A percentile compares a stretch with the other conserved stretches of the same genome.
Evolutionary conservation across 2,888 invertebrate species (phyloP).

Genomic region (Metalampra italica): DNA sequence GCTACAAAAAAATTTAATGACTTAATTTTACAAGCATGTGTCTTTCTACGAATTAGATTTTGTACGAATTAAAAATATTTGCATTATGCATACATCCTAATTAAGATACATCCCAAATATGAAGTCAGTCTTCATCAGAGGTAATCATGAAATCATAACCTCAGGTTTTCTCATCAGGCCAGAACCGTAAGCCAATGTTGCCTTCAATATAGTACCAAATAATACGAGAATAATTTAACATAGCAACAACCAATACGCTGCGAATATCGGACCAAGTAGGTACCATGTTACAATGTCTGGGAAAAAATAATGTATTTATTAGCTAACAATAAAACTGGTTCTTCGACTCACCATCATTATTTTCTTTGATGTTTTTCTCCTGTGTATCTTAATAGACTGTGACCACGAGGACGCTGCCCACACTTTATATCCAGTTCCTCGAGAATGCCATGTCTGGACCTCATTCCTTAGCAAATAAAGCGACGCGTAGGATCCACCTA

Average conservation of each 20-base stretch:
- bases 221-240: too few species aligned
- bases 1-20: too few species aligned
- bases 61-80: too few species aligned
- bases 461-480: constrained; percentile 65
- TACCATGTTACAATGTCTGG: background rate
- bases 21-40: too few species aligned
- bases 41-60: too few species aligned
- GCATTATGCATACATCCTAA: too few species aligned
- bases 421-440: constrained; percentile 71
- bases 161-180: too few species aligned
- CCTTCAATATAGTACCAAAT: too few species aligned
- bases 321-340: background rate
- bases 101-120: too few species aligned
- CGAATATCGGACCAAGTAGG: background rate
- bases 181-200: too few species aligned
- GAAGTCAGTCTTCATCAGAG: too few species aligned
- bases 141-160: too few species aligned
- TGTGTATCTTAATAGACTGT: constrained; percentile 52
- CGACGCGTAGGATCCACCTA: constrained; percentile 45
- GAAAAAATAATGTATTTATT: background rate
- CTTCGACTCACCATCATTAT: constrained; percentile 54
- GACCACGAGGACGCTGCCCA: constrained; percentile 47
- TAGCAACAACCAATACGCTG: background rate
- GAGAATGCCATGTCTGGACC: constrained; percentile 69
- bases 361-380: constrained; percentile 44